A percentile compares a stretch with the other conserved stretches of the same genome.
Conservation (phyloP, 2,113 vertebrate genomes). For the Phaetusa simplex region DNA sequence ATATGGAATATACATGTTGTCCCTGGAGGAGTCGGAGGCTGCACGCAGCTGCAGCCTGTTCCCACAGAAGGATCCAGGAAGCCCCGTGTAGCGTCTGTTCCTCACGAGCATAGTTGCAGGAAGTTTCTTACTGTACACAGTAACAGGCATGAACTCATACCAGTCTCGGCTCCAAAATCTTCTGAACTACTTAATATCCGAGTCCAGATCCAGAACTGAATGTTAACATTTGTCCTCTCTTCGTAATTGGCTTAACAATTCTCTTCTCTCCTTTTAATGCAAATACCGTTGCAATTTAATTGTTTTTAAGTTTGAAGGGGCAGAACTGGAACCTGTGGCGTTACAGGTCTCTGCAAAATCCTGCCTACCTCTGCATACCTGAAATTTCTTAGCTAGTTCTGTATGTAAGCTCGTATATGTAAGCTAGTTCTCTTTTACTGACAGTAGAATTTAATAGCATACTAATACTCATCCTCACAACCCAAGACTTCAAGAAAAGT, state of each 20-base stretch:
- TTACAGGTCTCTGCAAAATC: neutral
- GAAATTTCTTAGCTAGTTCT: neutral
- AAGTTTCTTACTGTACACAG: neutral
- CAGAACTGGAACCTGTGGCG: neutral
- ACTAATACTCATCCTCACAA: neutral
- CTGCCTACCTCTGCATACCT: neutral
- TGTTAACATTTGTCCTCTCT: neutral
- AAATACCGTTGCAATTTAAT: neutral
- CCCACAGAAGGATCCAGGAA: neutral
- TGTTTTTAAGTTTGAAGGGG: neutral
- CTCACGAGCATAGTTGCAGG: neutral
- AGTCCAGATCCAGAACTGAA: neutral
- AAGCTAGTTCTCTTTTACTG: neutral
- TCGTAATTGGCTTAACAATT: neutral
- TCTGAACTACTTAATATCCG: neutral
- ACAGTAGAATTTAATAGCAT: neutral
- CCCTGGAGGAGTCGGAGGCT: neutral
- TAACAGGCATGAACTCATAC: neutral
- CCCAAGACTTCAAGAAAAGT: neutral
- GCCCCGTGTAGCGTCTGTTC: neutral
- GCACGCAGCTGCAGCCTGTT: neutral
- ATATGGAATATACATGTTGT: fast-evolving
- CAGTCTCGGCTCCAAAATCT: neutral
- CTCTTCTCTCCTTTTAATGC: neutral
- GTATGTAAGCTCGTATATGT: neutral